Evolutionary conservation across 37 sponge, comb jelly and placozoan species (phyloP), one percentile per base, ranked within the genome.

Genomic region (Chondrosia reniformis): DNA sequence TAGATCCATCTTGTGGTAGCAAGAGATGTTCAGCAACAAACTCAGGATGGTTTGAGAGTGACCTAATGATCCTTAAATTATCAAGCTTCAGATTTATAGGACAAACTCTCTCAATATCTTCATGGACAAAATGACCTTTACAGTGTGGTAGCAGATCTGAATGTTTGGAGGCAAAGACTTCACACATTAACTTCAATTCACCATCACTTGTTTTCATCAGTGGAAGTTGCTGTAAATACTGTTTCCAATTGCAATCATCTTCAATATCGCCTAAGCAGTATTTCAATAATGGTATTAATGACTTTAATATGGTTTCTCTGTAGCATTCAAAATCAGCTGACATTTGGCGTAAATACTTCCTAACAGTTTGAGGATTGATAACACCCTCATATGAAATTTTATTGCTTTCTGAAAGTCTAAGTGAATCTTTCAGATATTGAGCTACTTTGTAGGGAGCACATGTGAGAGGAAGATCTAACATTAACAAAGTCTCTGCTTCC

Each of bases 131-230:
- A 28, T 22, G 1, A 22, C 27, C 30, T 17, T 42, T 43, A 39
- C 36, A 22, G 15, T 80, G 78, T 49, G 89, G 89, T 2, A 88
- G 61, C 13, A 88, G 67, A 1, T 46, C 6, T 1, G 71, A 24
- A 64, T 27, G 80, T 3, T 38, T 43, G 31, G 72, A 63, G 1
- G 30, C 55, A 55, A 66, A 83, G 0, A 88, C 33, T 22, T 40
- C 27, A 13, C 46, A 19, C 31, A 34, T 34, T 27, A 12, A 46
- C 54, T 75, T 30, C 32, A 88, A 57, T 25, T 30, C 27, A 31
- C 77, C 84, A 69, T 82, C 77, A 8, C 30, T 24, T 31, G 89
- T 57, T 25, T 83, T 30, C 25, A 87, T 38, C 21, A 87, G 79
- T 19, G 87, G 87, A 34, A 76, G 55, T 46, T 44, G 56, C 0